Percentiles rank a stretch among this genome's conserved stretches.
Evolutionary conservation across 2,888 invertebrate species (phyloP).

Genomic region (Epirrita christyi): DNA sequence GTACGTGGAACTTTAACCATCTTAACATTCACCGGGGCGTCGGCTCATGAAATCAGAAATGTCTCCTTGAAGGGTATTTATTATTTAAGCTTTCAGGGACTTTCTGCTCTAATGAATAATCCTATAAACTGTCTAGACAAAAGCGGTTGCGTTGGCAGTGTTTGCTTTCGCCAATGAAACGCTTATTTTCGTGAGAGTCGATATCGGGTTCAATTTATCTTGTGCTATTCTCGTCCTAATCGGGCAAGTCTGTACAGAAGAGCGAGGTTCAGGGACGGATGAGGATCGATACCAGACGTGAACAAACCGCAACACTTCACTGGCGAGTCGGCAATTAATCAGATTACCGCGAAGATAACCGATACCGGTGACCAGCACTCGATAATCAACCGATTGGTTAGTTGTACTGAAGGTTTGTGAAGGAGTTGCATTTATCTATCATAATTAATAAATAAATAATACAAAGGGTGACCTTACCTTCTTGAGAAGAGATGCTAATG

Average conservation of each 20-base stretch:
- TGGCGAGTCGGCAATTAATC: constrained; percentile 73
- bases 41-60: constrained; percentile 23
- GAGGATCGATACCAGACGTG: constrained; percentile 52
- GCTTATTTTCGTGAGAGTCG: constrained; percentile 17
- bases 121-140: constrained; percentile 21
- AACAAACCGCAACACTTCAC: constrained; percentile 48
- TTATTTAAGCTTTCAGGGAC: constrained; percentile 20
- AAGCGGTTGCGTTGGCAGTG: constrained; percentile 7
- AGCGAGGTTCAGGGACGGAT: constrained; percentile 55
- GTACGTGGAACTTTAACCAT: too few relatives aligned
- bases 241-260: constrained; percentile 41
- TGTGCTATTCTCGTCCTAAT: constrained; percentile 37
- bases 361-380: constrained; percentile 57
- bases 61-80: constrained; percentile 22
- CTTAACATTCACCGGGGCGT: too few relatives aligned
- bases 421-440: not conserved
- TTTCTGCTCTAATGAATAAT: constrained; percentile 19
- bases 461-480: too few relatives aligned
- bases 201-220: constrained; percentile 28
- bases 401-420: constrained; percentile 4
- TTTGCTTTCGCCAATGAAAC: constrained; percentile 13
- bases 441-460: too few relatives aligned
- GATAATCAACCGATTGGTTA: constrained; percentile 49
- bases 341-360: constrained; percentile 66
- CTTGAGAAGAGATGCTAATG: too few relatives aligned